A percentile compares a stretch with the other conserved stretches of the same genome.
Evolutionary conservation across 2,113 vertebrate genomes (phyloP).

Genomic region (Nycticorax nycticorax): DNA sequence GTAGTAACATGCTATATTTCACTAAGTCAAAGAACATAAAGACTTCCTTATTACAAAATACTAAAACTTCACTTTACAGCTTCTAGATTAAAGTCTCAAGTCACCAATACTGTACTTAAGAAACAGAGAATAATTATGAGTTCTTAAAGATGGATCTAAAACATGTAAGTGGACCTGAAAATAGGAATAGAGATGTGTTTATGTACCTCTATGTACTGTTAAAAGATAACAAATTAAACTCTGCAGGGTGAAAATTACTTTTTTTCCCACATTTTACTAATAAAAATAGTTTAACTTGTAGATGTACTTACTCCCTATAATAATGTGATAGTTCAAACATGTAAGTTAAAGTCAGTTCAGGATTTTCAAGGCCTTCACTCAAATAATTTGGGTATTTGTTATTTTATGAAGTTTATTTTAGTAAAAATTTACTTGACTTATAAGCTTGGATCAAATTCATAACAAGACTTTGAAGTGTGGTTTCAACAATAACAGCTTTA

Average conservation of each 20-base stretch:
- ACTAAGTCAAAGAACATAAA: not conserved
- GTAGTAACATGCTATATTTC: not conserved
- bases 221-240: not conserved
- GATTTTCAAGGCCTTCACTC: not conserved
- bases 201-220: not conserved
- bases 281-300: not conserved
- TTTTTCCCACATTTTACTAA: not conserved
- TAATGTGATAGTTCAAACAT: not conserved
- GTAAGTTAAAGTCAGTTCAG: not conserved
- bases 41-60: not conserved
- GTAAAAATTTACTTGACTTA: not conserved
- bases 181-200: not conserved
- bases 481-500: not conserved
- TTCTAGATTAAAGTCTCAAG: not conserved
- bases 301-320: not conserved
- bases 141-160: not conserved
- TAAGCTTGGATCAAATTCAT: not conserved
- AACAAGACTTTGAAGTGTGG: not conserved
- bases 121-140: not conserved
- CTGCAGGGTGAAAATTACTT: not conserved
- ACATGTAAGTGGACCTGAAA: not conserved
- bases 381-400: not conserved
- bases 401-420: not conserved
- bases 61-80: not conserved
- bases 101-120: rapidly evolving